phyloP scores from a whole-genome alignment of 1,140 invertebrate genomes.

The Bombus sibiricus region DNA sequence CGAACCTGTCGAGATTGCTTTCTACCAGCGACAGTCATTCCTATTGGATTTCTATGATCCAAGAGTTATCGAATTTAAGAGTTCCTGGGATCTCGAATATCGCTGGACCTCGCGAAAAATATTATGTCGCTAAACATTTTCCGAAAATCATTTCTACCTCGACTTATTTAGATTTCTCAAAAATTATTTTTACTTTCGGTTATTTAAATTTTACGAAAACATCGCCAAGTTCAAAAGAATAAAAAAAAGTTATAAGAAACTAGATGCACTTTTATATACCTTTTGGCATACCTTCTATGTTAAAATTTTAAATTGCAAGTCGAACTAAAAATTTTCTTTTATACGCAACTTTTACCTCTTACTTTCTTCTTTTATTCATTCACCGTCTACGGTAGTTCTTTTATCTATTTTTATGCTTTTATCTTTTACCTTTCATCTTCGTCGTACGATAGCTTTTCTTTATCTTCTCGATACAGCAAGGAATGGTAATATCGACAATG shows the following conservation, averaged over 20 bases:
- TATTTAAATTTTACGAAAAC: neutral
- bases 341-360: too few relatives aligned
- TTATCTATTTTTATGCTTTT: too few relatives aligned
- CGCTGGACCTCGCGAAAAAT: neutral
- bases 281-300: too few relatives aligned
- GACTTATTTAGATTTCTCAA: too few relatives aligned
- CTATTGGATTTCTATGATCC: conserved; percentile 2
- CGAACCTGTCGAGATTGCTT: conserved; percentile 2
- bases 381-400: too few relatives aligned
- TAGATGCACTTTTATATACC: neutral
- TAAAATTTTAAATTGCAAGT: neutral
- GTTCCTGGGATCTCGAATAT: neutral
- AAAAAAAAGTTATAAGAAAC: neutral
- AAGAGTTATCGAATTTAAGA: neutral
- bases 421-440: too few relatives aligned
- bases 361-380: too few relatives aligned
- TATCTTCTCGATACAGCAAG: neutral
- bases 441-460: neutral
- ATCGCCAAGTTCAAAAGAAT: neutral
- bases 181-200: too few relatives aligned
- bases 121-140: too few relatives aligned
- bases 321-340: neutral
- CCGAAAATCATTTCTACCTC: too few relatives aligned
- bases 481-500: neutral
- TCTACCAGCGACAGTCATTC: conserved; percentile 7